Evolutionary conservation across 92 coral and sea anemone genomes (phyloP).

Genomic region (Epizoanthus rinbou): DNA sequence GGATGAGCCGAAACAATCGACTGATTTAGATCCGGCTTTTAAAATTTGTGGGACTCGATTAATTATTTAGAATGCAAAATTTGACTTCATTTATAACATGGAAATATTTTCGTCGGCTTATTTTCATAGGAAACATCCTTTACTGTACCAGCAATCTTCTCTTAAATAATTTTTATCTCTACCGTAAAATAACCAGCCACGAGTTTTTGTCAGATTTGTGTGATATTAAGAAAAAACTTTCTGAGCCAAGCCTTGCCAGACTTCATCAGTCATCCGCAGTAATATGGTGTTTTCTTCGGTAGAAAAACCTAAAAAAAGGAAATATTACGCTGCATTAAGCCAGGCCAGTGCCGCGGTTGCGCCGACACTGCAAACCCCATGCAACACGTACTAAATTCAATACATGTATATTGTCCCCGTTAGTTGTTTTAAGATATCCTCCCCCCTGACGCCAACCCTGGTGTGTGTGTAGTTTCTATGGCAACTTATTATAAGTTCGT

Average conservation of each 20-base stretch:
- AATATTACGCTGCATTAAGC: not conserved
- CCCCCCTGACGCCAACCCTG: not conserved
- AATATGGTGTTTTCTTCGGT: not conserved
- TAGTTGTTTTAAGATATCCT: not conserved
- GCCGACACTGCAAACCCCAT: not conserved
- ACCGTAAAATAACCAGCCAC: too few relatives aligned
- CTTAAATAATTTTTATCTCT: too few relatives aligned
- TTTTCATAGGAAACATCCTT: not conserved
- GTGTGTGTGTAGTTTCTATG: constrained; percentile 36
- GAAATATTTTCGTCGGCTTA: too few relatives aligned
- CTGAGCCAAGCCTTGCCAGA: too few relatives aligned
- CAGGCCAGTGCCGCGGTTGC: not conserved
- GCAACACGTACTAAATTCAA: not conserved
- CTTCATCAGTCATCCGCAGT: not conserved
- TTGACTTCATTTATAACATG: not conserved
- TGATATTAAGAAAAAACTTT: too few relatives aligned
- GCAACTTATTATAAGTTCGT: constrained; percentile 8
- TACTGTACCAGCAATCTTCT: too few relatives aligned
- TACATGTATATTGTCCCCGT: not conserved
- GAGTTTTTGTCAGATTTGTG: too few relatives aligned
- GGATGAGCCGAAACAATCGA: too few relatives aligned
- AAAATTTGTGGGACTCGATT: not conserved
- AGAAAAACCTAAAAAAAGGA: not conserved
- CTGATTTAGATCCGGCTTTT: too few relatives aligned
- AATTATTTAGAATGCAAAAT: not conserved